Evolutionary conservation across 2,888 invertebrate species (phyloP).

Genomic region (Stenichneumon culpator): DNA sequence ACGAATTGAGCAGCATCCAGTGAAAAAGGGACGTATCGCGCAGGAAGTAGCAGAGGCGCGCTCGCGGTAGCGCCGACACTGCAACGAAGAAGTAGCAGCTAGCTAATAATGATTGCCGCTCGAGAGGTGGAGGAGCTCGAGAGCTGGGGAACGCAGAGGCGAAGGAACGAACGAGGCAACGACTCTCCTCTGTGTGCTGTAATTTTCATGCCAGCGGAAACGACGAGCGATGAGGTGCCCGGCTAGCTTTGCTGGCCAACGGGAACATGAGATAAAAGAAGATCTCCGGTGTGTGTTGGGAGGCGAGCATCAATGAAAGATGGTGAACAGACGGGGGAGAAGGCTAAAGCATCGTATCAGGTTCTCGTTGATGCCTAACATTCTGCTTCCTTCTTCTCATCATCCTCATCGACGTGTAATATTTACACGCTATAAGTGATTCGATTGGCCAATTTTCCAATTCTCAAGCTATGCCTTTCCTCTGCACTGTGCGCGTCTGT

Average conservation of each 20-base stretch:
- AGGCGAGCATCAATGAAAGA: conserved; percentile 61
- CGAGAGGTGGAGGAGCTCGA: conserved; percentile 27
- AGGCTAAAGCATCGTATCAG: conserved; percentile 13
- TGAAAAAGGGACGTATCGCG: conserved; percentile 3
- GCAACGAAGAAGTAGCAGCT: conserved; percentile 31
- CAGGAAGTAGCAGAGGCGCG: conserved; percentile 14
- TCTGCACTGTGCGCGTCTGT: background rate
- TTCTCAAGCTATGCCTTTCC: conserved; percentile 46
- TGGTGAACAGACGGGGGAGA: conserved; percentile 15
- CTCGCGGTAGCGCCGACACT: conserved; percentile 43
- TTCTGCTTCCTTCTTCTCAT: conserved; percentile 38
- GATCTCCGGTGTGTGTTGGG: conserved; percentile 14
- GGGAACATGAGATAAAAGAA: conserved; percentile 58
- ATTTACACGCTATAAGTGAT: conserved; percentile 69
- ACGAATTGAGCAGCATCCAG: background rate
- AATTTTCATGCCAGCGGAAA: conserved; percentile 78
- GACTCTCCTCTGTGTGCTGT: conserved; percentile 66
- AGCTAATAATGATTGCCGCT: conserved; percentile 62
- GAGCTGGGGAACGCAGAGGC: conserved; percentile 4
- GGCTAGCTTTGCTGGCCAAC: conserved; percentile 43
- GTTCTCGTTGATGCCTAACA: conserved; percentile 24
- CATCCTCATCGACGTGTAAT: conserved; percentile 51
- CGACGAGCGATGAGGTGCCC: conserved; percentile 67
- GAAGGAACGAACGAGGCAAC: conserved; percentile 34
- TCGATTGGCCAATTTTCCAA: conserved; percentile 70